These are phyloP conservation scores for Alviniconcha marisindica DNA, from an alignment of 1,140 invertebrate species.

Conservation along the genomic window DNA sequence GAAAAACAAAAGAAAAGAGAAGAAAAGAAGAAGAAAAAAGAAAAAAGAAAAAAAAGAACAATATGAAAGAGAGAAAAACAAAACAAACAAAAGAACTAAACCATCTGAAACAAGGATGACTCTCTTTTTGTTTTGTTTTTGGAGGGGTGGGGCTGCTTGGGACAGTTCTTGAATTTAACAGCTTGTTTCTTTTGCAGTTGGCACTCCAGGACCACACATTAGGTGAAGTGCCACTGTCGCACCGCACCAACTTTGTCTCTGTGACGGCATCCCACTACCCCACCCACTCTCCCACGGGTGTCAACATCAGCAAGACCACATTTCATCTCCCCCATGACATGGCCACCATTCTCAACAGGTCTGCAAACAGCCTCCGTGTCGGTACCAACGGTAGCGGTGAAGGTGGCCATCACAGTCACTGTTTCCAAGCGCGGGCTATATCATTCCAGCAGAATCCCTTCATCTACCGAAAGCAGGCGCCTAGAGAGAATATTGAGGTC, in stretches of 20 bases:
- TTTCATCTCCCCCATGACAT: constrained; percentile 47
- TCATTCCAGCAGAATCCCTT: constrained; percentile 49
- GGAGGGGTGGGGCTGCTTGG: no score
- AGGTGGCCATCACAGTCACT: no score
- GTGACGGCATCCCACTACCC: constrained; percentile 44
- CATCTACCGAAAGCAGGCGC: not conserved
- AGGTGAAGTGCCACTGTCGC: constrained; percentile 47
- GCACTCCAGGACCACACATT: constrained; percentile 43
- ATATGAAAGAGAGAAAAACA: no score
- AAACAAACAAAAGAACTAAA: no score
- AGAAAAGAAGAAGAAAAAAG: no score
- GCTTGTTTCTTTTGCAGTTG: constrained; percentile 38
- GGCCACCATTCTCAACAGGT: not conserved
- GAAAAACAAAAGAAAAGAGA: no score
- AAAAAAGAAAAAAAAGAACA: no score
- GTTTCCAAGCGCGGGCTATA: constrained; percentile 51
- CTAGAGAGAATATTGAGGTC: constrained; percentile 24
- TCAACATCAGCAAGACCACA: constrained; percentile 36
- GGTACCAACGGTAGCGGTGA: no score
- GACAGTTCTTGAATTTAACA: not conserved
- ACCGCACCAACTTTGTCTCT: constrained; percentile 36
- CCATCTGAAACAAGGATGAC: no score
- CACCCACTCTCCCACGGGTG: not conserved
- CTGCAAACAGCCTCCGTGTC: not conserved
- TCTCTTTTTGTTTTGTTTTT: no score